phyloP scores from a whole-genome alignment of 2,797 vertebrate genomes.

The Rousettus madagascariensis region DNA sequence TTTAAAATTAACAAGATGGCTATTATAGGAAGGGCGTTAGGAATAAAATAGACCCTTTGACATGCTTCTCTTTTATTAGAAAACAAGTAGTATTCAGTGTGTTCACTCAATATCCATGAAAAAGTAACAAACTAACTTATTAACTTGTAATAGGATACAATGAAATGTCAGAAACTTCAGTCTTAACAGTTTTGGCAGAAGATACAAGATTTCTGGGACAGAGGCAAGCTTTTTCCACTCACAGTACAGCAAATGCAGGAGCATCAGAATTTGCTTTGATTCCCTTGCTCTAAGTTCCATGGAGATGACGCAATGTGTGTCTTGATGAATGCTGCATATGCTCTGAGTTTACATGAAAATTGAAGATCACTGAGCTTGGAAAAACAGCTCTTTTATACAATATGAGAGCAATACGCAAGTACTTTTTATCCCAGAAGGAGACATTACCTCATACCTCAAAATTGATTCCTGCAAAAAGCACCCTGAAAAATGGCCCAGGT shows the following conservation, averaged over 20 bases:
- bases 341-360: neutral
- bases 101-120: neutral
- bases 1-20: neutral
- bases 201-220: neutral
- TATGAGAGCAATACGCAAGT: neutral
- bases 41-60: neutral
- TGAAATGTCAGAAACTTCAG: neutral
- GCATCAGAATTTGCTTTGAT: neutral
- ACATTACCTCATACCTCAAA: neutral
- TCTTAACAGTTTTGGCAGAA: neutral
- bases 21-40: neutral
- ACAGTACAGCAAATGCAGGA: neutral
- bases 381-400: neutral
- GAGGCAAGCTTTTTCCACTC: neutral
- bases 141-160: neutral
- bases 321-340: neutral
- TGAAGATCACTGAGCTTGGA: neutral
- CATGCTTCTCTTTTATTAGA: neutral
- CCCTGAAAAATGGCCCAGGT: neutral
- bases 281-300: neutral
- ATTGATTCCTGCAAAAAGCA: neutral
- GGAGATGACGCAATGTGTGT: neutral
- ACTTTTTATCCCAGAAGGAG: neutral
- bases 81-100: neutral
- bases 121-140: neutral